Conservation (phyloP, 1,140 invertebrate genomes). For the Papilio glaucus region DNA sequence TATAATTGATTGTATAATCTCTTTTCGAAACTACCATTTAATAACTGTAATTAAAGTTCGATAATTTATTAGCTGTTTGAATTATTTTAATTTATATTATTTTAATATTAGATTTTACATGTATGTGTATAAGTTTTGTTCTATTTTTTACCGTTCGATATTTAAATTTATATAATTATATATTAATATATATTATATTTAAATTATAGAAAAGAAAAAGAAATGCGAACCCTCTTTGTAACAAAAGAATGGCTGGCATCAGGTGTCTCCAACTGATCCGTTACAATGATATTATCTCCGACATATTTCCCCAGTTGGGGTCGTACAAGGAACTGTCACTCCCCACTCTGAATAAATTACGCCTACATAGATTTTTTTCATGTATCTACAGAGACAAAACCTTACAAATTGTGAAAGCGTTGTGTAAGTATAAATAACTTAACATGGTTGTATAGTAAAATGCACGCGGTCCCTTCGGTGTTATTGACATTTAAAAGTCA, state of each 20-base stretch:
- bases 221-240: conserved; percentile 29
- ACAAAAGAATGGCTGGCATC: conserved; percentile 35
- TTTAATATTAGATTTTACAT: no score
- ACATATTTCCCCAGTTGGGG: conserved; percentile 37
- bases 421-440: conserved; percentile 1
- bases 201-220: conserved; percentile 25
- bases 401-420: conserved; percentile 31
- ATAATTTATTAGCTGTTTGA: no score
- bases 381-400: conserved; percentile 10
- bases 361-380: conserved; percentile 37
- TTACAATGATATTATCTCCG: conserved; percentile 38
- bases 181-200: no score
- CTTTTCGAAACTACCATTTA: no score
- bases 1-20: no score
- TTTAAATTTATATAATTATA: conserved; percentile 27
- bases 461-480: background rate
- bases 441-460: background rate
- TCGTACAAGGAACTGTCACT: conserved; percentile 35
- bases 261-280: conserved; percentile 38
- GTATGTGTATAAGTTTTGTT: no score
- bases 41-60: no score
- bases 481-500: conserved; percentile 38
- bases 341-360: conserved; percentile 38
- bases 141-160: background rate
- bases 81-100: no score